phyloP scores from a whole-genome alignment of 2,797 vertebrate species.

The Danionella dracula region DNA sequence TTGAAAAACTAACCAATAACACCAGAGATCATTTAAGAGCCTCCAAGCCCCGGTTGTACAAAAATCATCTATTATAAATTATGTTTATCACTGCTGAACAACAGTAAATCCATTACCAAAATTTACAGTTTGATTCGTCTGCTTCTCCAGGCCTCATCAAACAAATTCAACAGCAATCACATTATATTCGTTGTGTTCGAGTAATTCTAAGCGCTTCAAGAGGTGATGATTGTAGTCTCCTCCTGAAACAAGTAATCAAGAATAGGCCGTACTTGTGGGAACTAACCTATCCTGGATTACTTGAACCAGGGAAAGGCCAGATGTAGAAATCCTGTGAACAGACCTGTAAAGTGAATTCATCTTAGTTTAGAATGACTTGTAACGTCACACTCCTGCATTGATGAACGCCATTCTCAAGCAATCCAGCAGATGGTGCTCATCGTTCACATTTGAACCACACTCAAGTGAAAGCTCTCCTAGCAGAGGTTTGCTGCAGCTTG shows the following conservation, averaged over 20 bases:
- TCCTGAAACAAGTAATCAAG: conserved; percentile 98
- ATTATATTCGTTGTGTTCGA: no score
- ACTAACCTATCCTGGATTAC: conserved; percentile 99
- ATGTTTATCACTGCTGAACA: no score
- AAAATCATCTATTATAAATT: no score
- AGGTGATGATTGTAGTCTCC: conserved; percentile 60
- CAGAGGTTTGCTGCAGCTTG: conserved; percentile 8
- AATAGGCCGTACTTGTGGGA: conserved; percentile 85
- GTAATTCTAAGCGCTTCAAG: conserved; percentile 8
- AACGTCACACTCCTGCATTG: background rate
- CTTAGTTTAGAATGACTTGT: no score
- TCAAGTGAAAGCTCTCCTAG: no score
- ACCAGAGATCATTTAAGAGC: no score
- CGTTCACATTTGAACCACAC: conserved; percentile 27
- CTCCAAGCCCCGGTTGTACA: no score
- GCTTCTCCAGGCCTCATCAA: no score
- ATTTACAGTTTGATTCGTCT: no score
- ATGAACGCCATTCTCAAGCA: conserved; percentile 22
- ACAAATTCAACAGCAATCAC: no score
- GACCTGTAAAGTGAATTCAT: background rate
- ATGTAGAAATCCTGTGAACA: background rate
- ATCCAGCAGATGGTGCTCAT: conserved; percentile 63
- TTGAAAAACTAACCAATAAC: no score
- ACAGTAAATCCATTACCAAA: no score
- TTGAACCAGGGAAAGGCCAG: conserved; percentile 89